Conservation (phyloP, 2,888 invertebrate species). For the Drosophila macrospina region DNA sequence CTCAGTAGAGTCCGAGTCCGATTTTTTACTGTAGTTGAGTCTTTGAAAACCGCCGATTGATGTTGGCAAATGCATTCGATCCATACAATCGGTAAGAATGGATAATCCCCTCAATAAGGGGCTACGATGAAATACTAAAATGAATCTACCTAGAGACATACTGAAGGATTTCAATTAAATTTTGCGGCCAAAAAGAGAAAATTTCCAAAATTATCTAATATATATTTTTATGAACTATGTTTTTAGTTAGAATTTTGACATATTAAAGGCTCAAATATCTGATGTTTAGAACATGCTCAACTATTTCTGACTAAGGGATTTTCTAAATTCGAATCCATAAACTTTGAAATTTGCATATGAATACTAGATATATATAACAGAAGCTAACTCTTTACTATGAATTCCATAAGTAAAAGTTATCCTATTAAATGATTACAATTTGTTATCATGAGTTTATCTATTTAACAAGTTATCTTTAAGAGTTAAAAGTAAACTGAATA, state of each 20-base stretch:
- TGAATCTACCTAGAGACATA: slow-evolving; percentile 8
- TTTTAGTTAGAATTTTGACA: slow-evolving; percentile 8
- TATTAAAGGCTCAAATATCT: neutral
- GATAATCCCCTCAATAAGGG: neutral
- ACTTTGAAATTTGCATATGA: neutral
- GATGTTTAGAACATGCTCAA: neutral
- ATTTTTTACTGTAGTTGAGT: slow-evolving; percentile 14
- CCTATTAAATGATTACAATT: too few relatives aligned
- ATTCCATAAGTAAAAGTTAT: neutral
- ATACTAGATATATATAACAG: slow-evolving; percentile 17
- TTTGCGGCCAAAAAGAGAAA: neutral
- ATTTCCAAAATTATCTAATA: neutral
- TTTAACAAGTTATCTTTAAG: too few relatives aligned
- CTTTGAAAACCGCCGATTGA: slow-evolving; percentile 2
- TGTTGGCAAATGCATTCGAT: slow-evolving; percentile 4
- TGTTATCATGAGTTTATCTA: too few relatives aligned
- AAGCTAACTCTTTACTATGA: too few relatives aligned
- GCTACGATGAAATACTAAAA: slow-evolving; percentile 5
- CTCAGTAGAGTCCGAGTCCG: neutral
- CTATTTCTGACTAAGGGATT: neutral
- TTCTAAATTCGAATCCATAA: neutral
- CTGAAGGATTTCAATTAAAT: neutral
- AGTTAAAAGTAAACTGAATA: too few relatives aligned
- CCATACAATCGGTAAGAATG: slow-evolving; percentile 1
- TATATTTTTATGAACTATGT: neutral